Base-by-base conservation (phyloP, 2,888 invertebrate species). In the Entomobrya proxima region DNA sequence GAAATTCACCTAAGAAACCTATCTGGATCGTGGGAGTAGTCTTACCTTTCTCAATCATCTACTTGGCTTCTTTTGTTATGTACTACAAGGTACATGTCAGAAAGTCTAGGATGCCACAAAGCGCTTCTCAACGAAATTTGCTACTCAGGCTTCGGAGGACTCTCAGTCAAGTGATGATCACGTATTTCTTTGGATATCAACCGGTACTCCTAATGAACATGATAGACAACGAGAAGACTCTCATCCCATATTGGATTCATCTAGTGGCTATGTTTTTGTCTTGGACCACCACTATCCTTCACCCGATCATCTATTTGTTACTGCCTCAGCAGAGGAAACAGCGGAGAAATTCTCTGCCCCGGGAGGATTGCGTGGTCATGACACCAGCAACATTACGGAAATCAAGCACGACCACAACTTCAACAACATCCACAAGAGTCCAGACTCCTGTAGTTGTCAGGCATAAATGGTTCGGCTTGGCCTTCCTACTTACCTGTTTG, bases 11-110 rank as follows among this genome's bases (percentile, higher is more conserved):
- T 3, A 79, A 79, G 18, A 13, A 37, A 15, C 0, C 13, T 3
- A 74, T 79, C 1, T 85, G 85, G 85, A 37, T 61, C 13, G 1
- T 72, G 1, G 78, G 84, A 5, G 67, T 50, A 15, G n/a, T 30
- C 4, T 1, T 55, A 0, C 84, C 84, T 3, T 18, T 77, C 21
- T 3, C 24, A 0, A 47, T 78, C 15, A 84, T 84, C 5, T 67
- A 67, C 21, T 1, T 15, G 0, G 4, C 27, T 9, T 55, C 67
- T 13, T 6, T n/a, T 1, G 13, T 50, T 1, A 18, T 84, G 13
- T 67, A 67, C n/a, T 24, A 44, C n/a, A 21, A 7, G 4, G 67
- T 83, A n/a, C n/a, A 27, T 11, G 2, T 2, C 5, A 30, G n/a
- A 13, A 30, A 47, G 13, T 40, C 44, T 2, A 40, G 24, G 21